Conservation (phyloP, 1,140 invertebrate species). For the Patella vulgata region DNA sequence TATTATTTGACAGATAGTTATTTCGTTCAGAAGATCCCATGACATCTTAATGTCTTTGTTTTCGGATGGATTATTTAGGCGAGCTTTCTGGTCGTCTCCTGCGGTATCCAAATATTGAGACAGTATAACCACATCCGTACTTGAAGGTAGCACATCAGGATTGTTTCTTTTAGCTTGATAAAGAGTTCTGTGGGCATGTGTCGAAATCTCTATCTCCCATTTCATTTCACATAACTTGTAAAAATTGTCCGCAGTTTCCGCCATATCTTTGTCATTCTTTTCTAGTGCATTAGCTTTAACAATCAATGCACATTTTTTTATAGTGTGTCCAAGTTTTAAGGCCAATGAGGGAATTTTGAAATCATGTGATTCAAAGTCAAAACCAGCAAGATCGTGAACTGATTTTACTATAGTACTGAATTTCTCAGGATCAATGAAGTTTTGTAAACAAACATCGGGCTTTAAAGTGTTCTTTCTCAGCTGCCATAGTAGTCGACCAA, state of each 20-base stretch:
- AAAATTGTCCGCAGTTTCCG: too few relatives aligned
- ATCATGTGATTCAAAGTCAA: not conserved
- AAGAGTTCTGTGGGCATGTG: conserved; percentile 14
- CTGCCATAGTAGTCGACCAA: too few relatives aligned
- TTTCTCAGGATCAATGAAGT: too few relatives aligned
- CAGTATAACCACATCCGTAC: conserved; percentile 15
- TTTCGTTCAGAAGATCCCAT: conserved; percentile 3
- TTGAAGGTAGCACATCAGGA: conserved; percentile 10
- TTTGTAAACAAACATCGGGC: too few relatives aligned
- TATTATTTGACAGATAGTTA: conserved; percentile 14
- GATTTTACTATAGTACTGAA: not conserved
- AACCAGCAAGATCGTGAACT: conserved; percentile 5
- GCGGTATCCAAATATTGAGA: conserved; percentile 7
- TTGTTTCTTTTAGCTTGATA: conserved; percentile 11
- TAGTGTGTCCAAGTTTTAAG: conserved; percentile 11
- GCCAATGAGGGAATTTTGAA: conserved; percentile 12
- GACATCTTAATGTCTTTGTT: too few relatives aligned
- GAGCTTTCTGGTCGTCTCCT: not conserved
- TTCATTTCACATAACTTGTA: too few relatives aligned
- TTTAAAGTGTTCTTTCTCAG: too few relatives aligned
- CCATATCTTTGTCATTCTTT: too few relatives aligned
- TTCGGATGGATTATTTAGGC: not conserved
- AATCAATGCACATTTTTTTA: conserved; percentile 19
- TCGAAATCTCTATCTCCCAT: too few relatives aligned
- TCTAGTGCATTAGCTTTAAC: conserved; percentile 5